A percentile compares a stretch with the other conserved stretches of the same genome.
Conservation (phyloP, 2,888 invertebrate genomes). For the Calliopum simillimum region DNA sequence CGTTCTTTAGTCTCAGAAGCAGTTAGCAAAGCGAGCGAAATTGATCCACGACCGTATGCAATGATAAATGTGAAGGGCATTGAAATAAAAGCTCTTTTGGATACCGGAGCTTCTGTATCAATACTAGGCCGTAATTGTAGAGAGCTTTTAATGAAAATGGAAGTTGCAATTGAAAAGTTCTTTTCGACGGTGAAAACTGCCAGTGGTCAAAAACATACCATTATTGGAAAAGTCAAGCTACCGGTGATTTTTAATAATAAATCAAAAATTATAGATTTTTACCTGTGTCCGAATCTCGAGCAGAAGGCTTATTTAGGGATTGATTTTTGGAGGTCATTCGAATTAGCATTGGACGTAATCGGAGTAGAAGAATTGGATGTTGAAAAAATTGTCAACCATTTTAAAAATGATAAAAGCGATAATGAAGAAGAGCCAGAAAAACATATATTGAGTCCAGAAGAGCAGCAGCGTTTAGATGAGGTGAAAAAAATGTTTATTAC, state of each 20-base stretch:
- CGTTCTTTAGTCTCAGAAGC: background rate
- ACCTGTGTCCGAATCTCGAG: background rate
- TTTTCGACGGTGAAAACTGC: background rate
- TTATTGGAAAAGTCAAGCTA: constrained; percentile 6
- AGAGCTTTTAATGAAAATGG: background rate
- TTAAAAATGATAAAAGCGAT: background rate
- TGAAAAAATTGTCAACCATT: too few relatives aligned
- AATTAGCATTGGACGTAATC: background rate
- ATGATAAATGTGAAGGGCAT: background rate
- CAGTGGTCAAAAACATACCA: background rate
- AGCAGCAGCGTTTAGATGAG: background rate
- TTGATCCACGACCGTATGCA: background rate
- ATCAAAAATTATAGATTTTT: background rate
- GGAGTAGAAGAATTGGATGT: background rate
- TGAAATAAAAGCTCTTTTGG: background rate
- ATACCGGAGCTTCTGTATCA: background rate
- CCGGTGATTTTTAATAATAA: background rate
- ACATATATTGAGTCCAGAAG: too few relatives aligned
- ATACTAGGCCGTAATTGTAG: background rate
- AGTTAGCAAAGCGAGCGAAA: background rate
- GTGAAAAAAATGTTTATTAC: background rate
- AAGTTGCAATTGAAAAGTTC: background rate
- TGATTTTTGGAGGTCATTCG: constrained; percentile 2
- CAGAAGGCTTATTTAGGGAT: background rate
- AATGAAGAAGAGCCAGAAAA: constrained; percentile 6